phyloP scores from a whole-genome alignment of 2,888 invertebrate species.

The Drosophila kambysellisi region DNA sequence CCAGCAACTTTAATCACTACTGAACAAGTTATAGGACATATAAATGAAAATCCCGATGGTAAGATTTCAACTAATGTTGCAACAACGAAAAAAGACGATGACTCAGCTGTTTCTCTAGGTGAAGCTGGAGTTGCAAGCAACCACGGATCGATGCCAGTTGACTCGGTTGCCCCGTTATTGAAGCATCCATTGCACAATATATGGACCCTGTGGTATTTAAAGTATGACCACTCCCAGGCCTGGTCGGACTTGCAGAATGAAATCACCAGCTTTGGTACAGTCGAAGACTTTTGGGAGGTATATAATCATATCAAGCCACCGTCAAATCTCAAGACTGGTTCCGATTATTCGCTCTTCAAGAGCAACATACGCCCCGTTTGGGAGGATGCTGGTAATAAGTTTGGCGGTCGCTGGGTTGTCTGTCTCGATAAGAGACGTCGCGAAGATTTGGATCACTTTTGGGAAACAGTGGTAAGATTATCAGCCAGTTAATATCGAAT shows the following conservation, averaged over 20 bases:
- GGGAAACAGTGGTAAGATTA: not conserved
- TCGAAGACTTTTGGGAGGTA: not conserved
- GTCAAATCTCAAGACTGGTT: not conserved
- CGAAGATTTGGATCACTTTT: not conserved
- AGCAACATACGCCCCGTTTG: not conserved
- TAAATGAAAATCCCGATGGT: not conserved
- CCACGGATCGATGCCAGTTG: not conserved
- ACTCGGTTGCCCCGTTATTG: not conserved
- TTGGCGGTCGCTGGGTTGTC: conserved; percentile 8
- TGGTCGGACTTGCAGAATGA: not conserved
- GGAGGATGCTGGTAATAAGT: not conserved
- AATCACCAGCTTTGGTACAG: not conserved
- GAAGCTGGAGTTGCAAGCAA: not conserved
- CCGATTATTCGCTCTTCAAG: conserved; percentile 3
- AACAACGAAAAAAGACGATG: no score
- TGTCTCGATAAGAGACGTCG: not conserved
- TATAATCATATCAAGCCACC: not conserved
- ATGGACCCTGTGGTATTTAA: not conserved
- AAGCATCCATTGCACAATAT: not conserved
- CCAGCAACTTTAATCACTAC: not conserved
- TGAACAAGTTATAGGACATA: not conserved
- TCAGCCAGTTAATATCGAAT: not conserved
- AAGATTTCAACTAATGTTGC: not conserved
- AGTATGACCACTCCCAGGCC: not conserved
- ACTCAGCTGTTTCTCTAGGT: not conserved